phyloP scores from a whole-genome alignment of 2,797 vertebrate species.

The Pseudocheirus occidentalis region DNA sequence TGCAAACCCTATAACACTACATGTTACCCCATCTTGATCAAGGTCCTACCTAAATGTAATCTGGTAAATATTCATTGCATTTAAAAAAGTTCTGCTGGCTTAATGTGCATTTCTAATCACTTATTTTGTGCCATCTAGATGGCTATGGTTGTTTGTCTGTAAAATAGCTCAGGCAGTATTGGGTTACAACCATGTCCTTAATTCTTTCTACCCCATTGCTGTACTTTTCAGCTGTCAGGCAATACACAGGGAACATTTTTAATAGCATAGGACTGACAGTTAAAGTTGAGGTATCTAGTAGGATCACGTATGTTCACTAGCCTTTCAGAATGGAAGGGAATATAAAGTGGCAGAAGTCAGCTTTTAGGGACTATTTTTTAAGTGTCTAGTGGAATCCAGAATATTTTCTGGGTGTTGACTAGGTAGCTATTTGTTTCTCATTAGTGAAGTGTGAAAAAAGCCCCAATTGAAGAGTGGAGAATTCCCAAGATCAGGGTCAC shows the following conservation, averaged over 20 bases:
- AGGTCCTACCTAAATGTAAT: background rate
- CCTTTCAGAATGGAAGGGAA: background rate
- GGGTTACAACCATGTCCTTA: conserved; percentile 11
- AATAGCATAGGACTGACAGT: background rate
- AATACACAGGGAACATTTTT: conserved; percentile 16
- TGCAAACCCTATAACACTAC: background rate
- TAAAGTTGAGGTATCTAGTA: conserved; percentile 20
- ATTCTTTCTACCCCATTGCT: background rate
- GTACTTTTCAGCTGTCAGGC: background rate
- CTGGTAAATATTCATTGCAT: background rate
- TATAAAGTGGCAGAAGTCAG: background rate
- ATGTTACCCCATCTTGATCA: background rate
- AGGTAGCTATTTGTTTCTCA: background rate
- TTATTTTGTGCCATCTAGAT: conserved; percentile 5
- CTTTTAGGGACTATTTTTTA: conserved; percentile 9
- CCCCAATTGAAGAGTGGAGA: conserved; percentile 52
- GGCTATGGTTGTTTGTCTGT: background rate
- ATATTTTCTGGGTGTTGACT: background rate
- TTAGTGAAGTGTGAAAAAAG: background rate
- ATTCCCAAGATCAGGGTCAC: conserved; percentile 61
- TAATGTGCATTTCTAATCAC: background rate
- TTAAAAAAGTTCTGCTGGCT: background rate
- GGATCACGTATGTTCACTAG: background rate
- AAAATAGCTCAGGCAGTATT: conserved; percentile 7
- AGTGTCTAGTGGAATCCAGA: conserved; percentile 27